A percentile compares a stretch with the other conserved stretches of the same genome.
phyloP scores from a whole-genome alignment of 2,113 vertebrate species.

The Hyla sarda region DNA sequence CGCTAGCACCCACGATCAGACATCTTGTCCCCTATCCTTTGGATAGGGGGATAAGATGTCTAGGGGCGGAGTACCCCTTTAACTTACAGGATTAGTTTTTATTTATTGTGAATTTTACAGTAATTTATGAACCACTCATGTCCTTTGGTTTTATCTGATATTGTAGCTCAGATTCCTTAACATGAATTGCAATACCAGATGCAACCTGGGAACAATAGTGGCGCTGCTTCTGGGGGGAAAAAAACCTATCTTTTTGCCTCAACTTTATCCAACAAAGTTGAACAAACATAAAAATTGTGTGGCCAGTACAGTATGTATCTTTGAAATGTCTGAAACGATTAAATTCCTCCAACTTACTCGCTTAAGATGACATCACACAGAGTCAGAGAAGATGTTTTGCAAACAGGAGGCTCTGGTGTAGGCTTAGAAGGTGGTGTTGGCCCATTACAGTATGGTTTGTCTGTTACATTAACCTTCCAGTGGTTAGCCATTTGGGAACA shows the following conservation, averaged over 20 bases:
- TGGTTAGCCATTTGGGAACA: slow-evolving; percentile 75
- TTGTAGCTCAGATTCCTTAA: background rate
- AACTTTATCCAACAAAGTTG: background rate
- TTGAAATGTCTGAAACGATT: background rate
- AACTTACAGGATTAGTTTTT: background rate
- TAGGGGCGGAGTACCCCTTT: too few species aligned
- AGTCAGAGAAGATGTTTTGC: slow-evolving; percentile 58
- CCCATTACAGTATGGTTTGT: slow-evolving; percentile 63
- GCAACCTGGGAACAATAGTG: background rate
- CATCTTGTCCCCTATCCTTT: too few species aligned
- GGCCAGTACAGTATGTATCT: background rate
- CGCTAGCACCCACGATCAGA: too few species aligned
- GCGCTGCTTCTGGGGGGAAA: background rate
- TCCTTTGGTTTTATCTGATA: background rate
- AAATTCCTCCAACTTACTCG: slow-evolving; percentile 74
- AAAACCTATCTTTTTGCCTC: background rate
- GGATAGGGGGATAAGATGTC: too few species aligned
- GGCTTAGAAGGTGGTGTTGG: slow-evolving; percentile 36
- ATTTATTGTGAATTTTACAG: too few species aligned
- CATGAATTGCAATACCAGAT: background rate
- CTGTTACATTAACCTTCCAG: slow-evolving; percentile 72
- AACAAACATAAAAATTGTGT: background rate
- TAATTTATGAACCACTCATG: background rate
- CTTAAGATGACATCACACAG: slow-evolving; percentile 81
- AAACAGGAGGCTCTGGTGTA: slow-evolving; percentile 43